Conservation (phyloP, 2,888 invertebrate genomes). For the Chloroclystis v-ata region DNA sequence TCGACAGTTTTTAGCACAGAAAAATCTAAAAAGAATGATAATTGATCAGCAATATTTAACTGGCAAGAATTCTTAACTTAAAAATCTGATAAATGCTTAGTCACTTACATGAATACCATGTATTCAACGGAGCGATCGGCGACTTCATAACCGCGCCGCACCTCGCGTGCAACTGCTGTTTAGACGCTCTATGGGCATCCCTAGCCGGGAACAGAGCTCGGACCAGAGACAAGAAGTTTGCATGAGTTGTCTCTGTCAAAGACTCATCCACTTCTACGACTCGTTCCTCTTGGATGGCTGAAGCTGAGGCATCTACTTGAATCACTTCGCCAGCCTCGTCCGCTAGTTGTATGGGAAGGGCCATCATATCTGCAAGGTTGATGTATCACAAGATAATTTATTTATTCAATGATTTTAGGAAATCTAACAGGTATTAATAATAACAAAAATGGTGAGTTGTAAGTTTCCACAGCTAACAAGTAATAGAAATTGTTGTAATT, state of each 20-base stretch:
- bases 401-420: no score
- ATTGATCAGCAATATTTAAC: neutral
- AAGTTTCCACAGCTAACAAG: no score
- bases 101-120: slow-evolving; percentile 84
- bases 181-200: slow-evolving; percentile 89
- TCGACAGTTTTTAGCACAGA: no score
- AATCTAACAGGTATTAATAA: no score
- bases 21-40: no score
- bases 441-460: no score
- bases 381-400: no score
- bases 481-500: no score
- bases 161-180: slow-evolving; percentile 84
- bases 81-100: neutral
- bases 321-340: slow-evolving; percentile 73
- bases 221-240: slow-evolving; percentile 91
- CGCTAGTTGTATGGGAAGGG: slow-evolving; percentile 85
- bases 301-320: slow-evolving; percentile 47
- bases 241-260: slow-evolving; percentile 88
- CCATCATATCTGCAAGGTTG: slow-evolving; percentile 82
- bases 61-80: neutral
- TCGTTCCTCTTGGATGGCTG: slow-evolving; percentile 28
- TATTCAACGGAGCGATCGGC: slow-evolving; percentile 88
- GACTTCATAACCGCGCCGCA: slow-evolving; percentile 86
- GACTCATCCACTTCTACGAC: slow-evolving; percentile 53
- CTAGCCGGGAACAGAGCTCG: slow-evolving; percentile 92